Base-by-base conservation (phyloP, 2,888 invertebrate species). In the Ichneumoninae sp. region DNA sequence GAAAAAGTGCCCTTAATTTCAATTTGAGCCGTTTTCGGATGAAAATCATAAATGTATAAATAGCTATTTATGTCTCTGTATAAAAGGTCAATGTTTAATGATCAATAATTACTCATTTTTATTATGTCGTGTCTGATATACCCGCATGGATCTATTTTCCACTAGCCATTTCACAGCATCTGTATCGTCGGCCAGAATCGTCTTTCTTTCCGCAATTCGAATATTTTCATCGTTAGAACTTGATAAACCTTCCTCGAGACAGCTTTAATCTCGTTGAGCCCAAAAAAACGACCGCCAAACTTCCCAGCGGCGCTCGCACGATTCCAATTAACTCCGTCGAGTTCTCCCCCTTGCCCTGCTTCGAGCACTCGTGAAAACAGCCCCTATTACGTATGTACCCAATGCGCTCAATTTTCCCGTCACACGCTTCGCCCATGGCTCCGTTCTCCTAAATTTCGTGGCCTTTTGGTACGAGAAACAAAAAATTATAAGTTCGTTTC, bases 291-390 rank as follows among this genome's bases (percentile, higher is more conserved):
- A 76, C 76, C 66, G 76, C 16, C 68, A 52, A 66, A 76, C 40
- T 83, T 76, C 71, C 33, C 52, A 68, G 65, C 60, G 60, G 33
- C 50, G 40, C 68, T 65, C 50, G 47, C 16, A 52, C 50, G 47
- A 72, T 77, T 80, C 69, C 77, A 77, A 77, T 78, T 69, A 76
- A 77, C 71, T 36, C 50, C 33, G 33, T n/a, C 69, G n/a, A 60
- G 62, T 57, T 74, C 36, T 68, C 68, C 26, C 36, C 36, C 40
- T 8, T 40, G 0, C 10, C 10, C 40, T 19, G 36, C 52, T 19
- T n/a, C 57, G 47, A 16, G 57, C 30, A 13, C 57, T 83, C 69
- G 54, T 52, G 26, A 40, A 74, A 68, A 47, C 36, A 69, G 69
- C 30, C 44, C 69, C 52, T 47, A 81, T 76, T 76, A 62, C 81